A percentile compares a stretch with the other conserved stretches of the same genome.
These are phyloP conservation scores for Cataglyphis hispanica DNA, from an alignment of 1,140 invertebrate genomes.

Conservation along the genomic window DNA sequence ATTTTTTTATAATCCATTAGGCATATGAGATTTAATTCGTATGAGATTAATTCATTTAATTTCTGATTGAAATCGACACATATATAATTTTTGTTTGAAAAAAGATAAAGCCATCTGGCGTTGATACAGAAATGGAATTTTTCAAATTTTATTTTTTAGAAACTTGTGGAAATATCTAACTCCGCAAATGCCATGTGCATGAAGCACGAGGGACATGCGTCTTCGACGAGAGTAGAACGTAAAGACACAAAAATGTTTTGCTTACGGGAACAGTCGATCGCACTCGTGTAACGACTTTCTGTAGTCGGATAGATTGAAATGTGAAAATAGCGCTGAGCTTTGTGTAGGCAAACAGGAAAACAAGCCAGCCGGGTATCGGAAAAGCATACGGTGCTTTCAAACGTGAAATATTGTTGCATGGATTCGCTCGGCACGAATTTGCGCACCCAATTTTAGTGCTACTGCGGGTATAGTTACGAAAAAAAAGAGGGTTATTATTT, in stretches of 20 bases:
- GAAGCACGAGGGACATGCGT: constrained; percentile 6
- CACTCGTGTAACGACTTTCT: constrained; percentile 59
- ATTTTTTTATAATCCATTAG: neutral
- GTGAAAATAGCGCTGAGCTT: constrained; percentile 59
- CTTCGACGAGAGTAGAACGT: constrained; percentile 1
- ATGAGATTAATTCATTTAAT: neutral
- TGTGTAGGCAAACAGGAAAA: constrained; percentile 64
- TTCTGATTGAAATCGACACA: neutral
- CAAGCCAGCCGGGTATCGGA: constrained; percentile 57
- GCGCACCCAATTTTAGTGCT: constrained; percentile 50
- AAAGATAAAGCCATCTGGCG: neutral
- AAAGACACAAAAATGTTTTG: constrained; percentile 58
- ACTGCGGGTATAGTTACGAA: constrained; percentile 24
- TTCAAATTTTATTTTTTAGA: constrained; percentile 4
- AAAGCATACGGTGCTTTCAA: constrained; percentile 59
- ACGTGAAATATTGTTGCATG: constrained; percentile 60
- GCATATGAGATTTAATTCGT: constrained; percentile 1
- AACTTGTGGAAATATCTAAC: constrained; percentile 16
- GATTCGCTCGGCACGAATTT: constrained; percentile 48
- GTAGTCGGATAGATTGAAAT: constrained; percentile 58
- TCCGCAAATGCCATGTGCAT: neutral
- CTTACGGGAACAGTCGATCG: constrained; percentile 59
- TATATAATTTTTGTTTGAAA: constrained; percentile 4
- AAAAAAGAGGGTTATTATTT: constrained; percentile 42
- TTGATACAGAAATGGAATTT: neutral